A percentile compares a stretch with the other conserved stretches of the same genome.
Evolutionary conservation across 2,113 vertebrate species (phyloP).

Genomic region (Anthoscopus minutus): DNA sequence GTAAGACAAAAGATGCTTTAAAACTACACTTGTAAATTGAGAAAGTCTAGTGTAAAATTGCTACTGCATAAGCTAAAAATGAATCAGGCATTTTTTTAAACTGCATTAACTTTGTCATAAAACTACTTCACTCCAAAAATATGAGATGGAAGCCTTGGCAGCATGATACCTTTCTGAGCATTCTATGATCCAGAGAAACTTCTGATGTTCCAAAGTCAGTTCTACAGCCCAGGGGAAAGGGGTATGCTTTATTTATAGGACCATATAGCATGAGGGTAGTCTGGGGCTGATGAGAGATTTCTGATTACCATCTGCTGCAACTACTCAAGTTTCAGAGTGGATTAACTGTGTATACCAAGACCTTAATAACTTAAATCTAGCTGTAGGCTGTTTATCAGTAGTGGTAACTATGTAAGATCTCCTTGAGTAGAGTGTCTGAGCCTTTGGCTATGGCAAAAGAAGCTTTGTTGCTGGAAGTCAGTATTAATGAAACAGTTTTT

Average conservation of each 20-base stretch:
- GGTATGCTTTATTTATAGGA: constrained; percentile 26
- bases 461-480: not conserved
- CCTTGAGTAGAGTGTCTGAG: not conserved
- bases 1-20: not conserved
- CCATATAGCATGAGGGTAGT: not conserved
- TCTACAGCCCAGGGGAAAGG: not conserved
- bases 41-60: not conserved
- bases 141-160: not conserved
- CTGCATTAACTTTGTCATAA: not conserved
- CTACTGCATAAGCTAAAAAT: not conserved
- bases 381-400: constrained; percentile 6
- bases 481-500: not conserved
- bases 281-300: constrained; percentile 25
- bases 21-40: not conserved
- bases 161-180: not conserved
- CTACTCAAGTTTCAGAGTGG: constrained; percentile 32
- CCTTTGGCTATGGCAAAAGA: not conserved
- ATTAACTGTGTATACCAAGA: not conserved
- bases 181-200: not conserved
- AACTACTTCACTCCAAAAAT: not conserved
- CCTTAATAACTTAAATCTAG: constrained; percentile 3
- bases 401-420: not conserved
- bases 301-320: constrained; percentile 45
- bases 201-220: not conserved
- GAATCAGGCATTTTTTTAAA: not conserved